Evolutionary conservation across 2,797 vertebrate genomes (phyloP), one percentile per base, ranked within the genome.

Genomic region (Epinephelus awoara): DNA sequence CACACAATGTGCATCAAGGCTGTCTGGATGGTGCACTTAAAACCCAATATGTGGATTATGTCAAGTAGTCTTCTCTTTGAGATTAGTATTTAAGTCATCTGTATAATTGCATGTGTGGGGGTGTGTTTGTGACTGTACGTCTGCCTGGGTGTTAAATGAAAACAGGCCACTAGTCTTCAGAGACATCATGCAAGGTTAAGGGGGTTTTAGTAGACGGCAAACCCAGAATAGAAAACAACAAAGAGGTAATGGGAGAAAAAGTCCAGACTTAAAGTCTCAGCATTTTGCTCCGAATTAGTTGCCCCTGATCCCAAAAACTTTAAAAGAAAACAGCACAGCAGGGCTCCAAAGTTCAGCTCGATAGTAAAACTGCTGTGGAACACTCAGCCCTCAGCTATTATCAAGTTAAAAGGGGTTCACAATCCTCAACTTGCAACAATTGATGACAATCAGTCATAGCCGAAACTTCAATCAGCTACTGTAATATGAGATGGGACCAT

Each of bases 181-280:
- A 73, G 83, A 84, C 49, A 27, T 71, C 4, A 1, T 58, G 61
- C 2, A 23, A 75, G 69, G 80, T 77, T 77, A 90, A 81, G 59
- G 50, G 56, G 50, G 51, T 74, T 86, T 83, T 55, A 56, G 71
- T 58, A 72, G 62, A 77, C 17, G 2, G 25, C 2, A 5, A 61
- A 67, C 52, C 59, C n/a, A 54, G 83, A 84, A 80, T 62, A 85
- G 82, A 83, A 79, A 88, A 86, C 74, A 89, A 82, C 72, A 84
- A 56, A 67, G 57, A 66, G 59, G 63, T 74, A 78, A 86, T 72
- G 72, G 71, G 74, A 85, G 64, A 67, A 80, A 67, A 67, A 58
- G 50, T 65, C 79, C 77, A 86, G 72, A 55, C 72, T 80, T 58
- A 67, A 82, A 78, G 80, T 75, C 73, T 83, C 46, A 50, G 66